Conservation (phyloP, 2,113 vertebrate species). For the Lycaon pictus region DNA sequence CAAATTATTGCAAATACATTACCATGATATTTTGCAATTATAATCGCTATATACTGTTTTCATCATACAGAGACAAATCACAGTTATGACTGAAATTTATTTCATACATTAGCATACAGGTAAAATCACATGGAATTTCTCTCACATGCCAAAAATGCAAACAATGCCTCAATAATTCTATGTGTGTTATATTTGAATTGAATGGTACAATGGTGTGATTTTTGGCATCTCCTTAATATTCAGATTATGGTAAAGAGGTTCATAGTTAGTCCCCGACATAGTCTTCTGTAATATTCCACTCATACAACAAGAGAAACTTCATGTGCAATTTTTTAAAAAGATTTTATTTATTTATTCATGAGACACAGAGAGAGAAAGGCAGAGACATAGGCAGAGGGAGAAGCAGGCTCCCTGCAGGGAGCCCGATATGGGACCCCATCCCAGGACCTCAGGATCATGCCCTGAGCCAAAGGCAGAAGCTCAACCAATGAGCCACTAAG, state of each 20-base stretch:
- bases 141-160: not conserved
- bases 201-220: not conserved
- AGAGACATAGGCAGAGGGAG: no score
- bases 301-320: not conserved
- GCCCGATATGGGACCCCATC: no score
- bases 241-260: not conserved
- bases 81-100: slow-evolving; percentile 65
- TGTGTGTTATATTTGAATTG: not conserved
- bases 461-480: no score
- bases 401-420: no score
- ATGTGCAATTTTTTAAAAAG: not conserved
- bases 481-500: no score
- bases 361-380: no score
- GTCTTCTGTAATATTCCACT: not conserved
- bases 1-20: slow-evolving; percentile 74
- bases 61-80: slow-evolving; percentile 61
- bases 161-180: not conserved
- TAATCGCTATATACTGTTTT: slow-evolving; percentile 75
- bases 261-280: not conserved
- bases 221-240: slow-evolving; percentile 48
- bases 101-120: slow-evolving; percentile 46
- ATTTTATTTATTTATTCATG: no score
- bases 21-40: slow-evolving; percentile 69
- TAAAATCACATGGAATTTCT: slow-evolving; percentile 35
- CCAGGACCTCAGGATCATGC: no score